Percentiles rank a stretch among this genome's conserved stretches.
phyloP scores from a whole-genome alignment of 1,140 invertebrate genomes.

The Luehdorfia chinensis region DNA sequence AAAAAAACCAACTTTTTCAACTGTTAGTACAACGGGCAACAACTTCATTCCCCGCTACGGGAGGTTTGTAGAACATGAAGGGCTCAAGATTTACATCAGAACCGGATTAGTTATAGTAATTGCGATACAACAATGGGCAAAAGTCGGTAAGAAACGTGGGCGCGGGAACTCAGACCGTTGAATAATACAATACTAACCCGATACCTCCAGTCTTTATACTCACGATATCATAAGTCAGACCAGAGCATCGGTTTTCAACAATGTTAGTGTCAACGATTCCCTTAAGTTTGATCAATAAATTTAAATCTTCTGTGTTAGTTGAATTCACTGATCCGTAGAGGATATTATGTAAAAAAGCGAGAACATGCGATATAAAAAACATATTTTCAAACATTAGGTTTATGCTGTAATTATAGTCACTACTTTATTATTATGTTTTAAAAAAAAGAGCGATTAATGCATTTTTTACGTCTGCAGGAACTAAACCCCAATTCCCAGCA shows the following conservation, averaged over 20 bases:
- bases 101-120: constrained; percentile 19
- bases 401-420: too few relatives aligned
- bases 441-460: too few relatives aligned
- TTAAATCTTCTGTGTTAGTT: background rate
- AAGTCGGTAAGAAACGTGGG: constrained; percentile 7
- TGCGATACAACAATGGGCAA: constrained; percentile 13
- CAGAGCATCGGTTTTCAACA: constrained; percentile 11
- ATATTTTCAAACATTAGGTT: too few relatives aligned
- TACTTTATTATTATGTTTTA: too few relatives aligned
- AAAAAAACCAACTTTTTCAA: too few relatives aligned
- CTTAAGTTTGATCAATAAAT: background rate
- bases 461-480: too few relatives aligned
- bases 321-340: background rate
- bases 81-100: constrained; percentile 10
- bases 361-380: too few relatives aligned
- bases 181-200: constrained; percentile 8
- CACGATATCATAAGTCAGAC: constrained; percentile 9
- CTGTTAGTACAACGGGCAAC: too few relatives aligned
- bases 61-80: constrained; percentile 17
- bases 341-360: too few relatives aligned
- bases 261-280: constrained; percentile 4
- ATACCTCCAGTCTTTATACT: constrained; percentile 9
- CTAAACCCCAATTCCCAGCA: too few relatives aligned
- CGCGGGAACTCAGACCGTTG: constrained; percentile 11
- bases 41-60: constrained; percentile 12